These are phyloP conservation scores for Cariama cristata DNA, from an alignment of 2,113 vertebrate species.

Conservation along the genomic window DNA sequence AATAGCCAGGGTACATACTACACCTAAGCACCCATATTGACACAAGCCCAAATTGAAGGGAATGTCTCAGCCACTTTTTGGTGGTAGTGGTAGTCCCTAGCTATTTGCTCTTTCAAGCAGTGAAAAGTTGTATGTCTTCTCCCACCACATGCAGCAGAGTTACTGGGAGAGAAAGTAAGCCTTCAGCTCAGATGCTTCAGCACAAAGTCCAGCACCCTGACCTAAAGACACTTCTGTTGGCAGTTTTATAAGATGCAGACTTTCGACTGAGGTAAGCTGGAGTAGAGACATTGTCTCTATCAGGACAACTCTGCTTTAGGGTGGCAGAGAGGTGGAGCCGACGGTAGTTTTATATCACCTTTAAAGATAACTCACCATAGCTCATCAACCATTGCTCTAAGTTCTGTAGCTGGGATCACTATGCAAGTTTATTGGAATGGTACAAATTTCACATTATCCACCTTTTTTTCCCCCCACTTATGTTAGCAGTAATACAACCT, in stretches of 20 bases:
- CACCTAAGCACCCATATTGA: not conserved
- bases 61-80: not conserved
- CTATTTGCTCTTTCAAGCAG: not conserved
- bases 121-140: not conserved
- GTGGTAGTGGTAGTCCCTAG: not conserved
- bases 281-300: not conserved
- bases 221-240: not conserved
- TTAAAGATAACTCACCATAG: not conserved
- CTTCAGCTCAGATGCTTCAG: not conserved
- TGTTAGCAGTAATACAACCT: not conserved
- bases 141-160: not conserved
- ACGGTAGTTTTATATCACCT: not conserved
- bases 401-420: not conserved
- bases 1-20: not conserved
- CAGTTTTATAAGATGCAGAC: not conserved
- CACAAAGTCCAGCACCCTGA: not conserved
- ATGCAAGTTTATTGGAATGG: not conserved
- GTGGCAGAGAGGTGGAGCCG: not conserved
- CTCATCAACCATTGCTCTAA: not conserved
- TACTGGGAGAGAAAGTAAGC: not conserved
- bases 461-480: rapidly evolving
- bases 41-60: not conserved
- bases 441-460: not conserved
- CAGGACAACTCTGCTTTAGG: not conserved
- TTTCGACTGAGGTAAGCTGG: not conserved